These are phyloP conservation scores for Ommatoiulus sabulosus DNA, from an alignment of 2,888 invertebrate species.

Conservation along the genomic window DNA sequence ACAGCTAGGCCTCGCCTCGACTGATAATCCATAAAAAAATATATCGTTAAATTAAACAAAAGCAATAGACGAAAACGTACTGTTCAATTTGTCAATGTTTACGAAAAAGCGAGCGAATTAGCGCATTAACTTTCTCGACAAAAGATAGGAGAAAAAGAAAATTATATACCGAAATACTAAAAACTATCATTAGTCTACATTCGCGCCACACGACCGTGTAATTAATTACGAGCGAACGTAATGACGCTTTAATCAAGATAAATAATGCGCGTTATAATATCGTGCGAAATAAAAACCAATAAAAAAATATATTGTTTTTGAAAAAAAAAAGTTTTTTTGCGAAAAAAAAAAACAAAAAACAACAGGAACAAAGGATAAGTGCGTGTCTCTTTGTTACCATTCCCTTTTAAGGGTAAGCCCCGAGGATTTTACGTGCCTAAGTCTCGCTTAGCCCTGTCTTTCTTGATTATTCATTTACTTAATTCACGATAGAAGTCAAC, in stretches of 20 bases:
- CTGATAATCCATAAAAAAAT: neutral
- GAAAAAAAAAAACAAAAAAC: neutral
- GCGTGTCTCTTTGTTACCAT: neutral
- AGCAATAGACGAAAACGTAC: neutral
- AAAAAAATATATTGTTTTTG: neutral
- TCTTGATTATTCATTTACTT: constrained; percentile 35
- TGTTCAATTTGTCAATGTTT: constrained; percentile 38
- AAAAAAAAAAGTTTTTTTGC: neutral
- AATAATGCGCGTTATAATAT: constrained; percentile 7
- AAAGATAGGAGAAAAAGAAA: constrained; percentile 7
- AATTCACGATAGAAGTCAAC: constrained; percentile 42
- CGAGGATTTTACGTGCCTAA: constrained; percentile 5
- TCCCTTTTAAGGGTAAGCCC: neutral
- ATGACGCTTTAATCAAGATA: constrained; percentile 36
- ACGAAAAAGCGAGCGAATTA: neutral
- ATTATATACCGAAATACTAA: too few species aligned
- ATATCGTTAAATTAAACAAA: neutral
- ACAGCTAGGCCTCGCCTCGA: neutral
- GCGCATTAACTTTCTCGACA: constrained; percentile 25
- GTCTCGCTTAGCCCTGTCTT: constrained; percentile 1
- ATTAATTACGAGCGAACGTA: neutral
- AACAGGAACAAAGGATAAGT: neutral
- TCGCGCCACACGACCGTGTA: neutral
- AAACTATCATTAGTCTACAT: neutral
- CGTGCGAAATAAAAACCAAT: neutral